phyloP scores from a whole-genome alignment of 2,113 vertebrate genomes.

The Myocastor coypus region DNA sequence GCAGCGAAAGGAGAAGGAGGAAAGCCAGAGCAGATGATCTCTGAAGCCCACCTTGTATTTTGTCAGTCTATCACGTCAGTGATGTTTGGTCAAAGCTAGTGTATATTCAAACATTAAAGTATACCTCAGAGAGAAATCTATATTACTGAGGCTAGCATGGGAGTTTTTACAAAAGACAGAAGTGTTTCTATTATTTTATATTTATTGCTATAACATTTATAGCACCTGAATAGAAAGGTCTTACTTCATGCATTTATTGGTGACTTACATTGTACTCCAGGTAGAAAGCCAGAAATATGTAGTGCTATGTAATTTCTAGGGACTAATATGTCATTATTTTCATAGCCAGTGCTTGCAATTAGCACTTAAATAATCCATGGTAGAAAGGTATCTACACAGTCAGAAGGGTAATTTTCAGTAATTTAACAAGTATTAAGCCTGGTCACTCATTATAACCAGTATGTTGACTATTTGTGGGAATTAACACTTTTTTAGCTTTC shows the following conservation, averaged over 20 bases:
- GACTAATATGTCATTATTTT: not conserved
- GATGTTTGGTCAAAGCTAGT: not conserved
- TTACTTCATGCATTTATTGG: not conserved
- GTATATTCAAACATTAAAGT: not conserved
- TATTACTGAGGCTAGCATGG: not conserved
- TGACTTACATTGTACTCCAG: not conserved
- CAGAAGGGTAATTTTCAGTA: conserved; percentile 38
- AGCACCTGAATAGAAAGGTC: not conserved
- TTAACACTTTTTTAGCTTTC: not conserved
- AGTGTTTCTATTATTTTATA: not conserved
- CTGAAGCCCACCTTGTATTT: not conserved
- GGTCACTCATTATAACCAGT: not conserved
- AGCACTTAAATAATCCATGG: conserved; percentile 17
- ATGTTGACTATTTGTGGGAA: not conserved
- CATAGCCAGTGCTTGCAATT: not conserved
- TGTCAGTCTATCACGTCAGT: not conserved
- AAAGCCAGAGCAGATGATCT: not conserved
- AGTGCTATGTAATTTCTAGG: not conserved
- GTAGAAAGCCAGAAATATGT: not conserved
- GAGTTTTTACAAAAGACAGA: conserved; percentile 16
- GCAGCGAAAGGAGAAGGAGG: not conserved
- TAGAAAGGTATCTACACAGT: not conserved
- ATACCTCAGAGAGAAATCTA: not conserved
- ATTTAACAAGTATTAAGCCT: not conserved
- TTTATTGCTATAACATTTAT: not conserved